Evolutionary conservation across 2,113 vertebrate species (phyloP).

Genomic region (Hippocampus comes): DNA sequence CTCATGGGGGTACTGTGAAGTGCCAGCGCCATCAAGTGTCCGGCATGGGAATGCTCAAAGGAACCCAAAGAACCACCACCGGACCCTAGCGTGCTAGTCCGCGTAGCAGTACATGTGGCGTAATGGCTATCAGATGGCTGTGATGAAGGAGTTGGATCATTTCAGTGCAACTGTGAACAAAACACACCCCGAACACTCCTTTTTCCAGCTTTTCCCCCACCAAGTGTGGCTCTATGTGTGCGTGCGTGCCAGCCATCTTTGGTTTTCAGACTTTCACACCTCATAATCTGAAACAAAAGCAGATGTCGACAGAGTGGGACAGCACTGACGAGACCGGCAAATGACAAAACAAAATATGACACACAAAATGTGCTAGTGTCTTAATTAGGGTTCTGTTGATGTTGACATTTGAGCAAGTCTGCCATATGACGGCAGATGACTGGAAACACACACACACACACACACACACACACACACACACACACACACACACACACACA

Average conservation of each 20-base stretch:
- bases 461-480: too few relatives aligned
- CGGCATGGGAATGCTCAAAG: constrained; percentile 14
- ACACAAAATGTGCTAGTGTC: constrained; percentile 4
- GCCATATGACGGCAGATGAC: too few relatives aligned
- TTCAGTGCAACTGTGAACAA: constrained; percentile 37
- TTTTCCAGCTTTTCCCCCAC: not conserved
- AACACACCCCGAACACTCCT: constrained; percentile 2
- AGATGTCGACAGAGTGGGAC: constrained; percentile 53
- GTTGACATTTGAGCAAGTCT: too few relatives aligned
- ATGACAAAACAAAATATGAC: constrained; percentile 16
- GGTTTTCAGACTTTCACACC: constrained; percentile 67
- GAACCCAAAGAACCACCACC: not conserved
- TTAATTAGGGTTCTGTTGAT: too few relatives aligned
- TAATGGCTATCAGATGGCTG: constrained; percentile 61
- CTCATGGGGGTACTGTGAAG: constrained; percentile 39
- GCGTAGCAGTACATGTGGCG: constrained; percentile 14
- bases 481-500: too few relatives aligned
- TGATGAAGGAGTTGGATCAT: constrained; percentile 41
- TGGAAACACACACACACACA: too few relatives aligned
- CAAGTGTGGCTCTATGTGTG: constrained; percentile 4
- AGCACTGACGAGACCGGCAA: constrained; percentile 43
- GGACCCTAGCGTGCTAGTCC: constrained; percentile 8
- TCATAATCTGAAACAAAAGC: constrained; percentile 68
- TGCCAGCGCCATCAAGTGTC: constrained; percentile 63
- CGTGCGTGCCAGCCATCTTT: constrained; percentile 39